Evolutionary conservation across 1,140 invertebrate genomes (phyloP).

Genomic region (Sitophilus oryzae): DNA sequence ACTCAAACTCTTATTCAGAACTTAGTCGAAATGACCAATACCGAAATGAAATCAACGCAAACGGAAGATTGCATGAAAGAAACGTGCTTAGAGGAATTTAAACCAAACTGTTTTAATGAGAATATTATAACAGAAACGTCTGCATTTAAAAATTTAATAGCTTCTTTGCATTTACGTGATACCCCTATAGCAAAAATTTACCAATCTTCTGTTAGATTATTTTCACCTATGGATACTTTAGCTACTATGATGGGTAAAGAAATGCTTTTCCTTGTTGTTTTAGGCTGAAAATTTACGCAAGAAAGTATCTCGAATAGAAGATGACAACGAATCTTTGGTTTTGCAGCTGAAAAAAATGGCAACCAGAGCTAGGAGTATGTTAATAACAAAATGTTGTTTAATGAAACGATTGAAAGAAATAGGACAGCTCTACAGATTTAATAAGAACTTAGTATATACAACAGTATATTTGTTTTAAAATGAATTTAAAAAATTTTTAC

Average conservation of each 20-base stretch:
- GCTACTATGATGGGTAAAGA: slow-evolving; percentile 33
- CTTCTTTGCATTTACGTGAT: slow-evolving; percentile 9
- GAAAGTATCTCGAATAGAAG: slow-evolving; percentile 81
- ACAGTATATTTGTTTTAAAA: too few relatives aligned
- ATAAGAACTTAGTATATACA: too few relatives aligned
- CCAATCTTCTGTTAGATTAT: slow-evolving; percentile 24
- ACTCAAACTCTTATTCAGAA: slow-evolving; percentile 18
- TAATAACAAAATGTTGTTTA: too few relatives aligned
- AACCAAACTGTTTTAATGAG: not conserved
- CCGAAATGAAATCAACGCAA: slow-evolving; percentile 9
- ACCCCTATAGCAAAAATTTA: slow-evolving; percentile 27
- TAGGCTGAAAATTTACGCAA: slow-evolving; percentile 77
- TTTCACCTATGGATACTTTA: slow-evolving; percentile 41
- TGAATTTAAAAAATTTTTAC: slow-evolving; percentile 2
- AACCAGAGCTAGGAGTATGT: slow-evolving; percentile 70
- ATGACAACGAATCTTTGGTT: slow-evolving; percentile 88
- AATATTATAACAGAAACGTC: not conserved
- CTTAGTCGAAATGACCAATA: slow-evolving; percentile 1
- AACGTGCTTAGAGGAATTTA: not conserved
- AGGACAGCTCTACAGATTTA: too few relatives aligned
- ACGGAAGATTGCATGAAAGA: not conserved
- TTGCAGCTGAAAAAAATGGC: slow-evolving; percentile 93
- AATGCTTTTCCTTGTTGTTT: slow-evolving; percentile 44
- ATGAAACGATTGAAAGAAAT: too few relatives aligned
- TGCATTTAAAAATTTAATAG: slow-evolving; percentile 1